Percentiles rank a stretch among this genome's conserved stretches.
phyloP scores from a whole-genome alignment of 2,797 vertebrate species.

The Onychomys torridus region DNA sequence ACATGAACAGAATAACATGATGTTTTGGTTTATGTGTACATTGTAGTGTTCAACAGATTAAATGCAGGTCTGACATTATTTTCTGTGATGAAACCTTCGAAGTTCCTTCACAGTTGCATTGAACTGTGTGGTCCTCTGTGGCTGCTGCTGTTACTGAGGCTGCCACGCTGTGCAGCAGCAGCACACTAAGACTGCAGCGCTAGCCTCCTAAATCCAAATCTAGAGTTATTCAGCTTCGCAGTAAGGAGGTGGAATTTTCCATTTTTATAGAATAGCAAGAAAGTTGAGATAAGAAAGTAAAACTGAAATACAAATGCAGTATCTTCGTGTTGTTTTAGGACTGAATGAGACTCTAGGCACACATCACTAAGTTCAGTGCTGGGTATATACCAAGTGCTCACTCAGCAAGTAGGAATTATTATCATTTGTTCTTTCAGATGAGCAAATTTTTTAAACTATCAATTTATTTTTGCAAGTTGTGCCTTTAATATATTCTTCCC shows the following conservation, averaged over 20 bases:
- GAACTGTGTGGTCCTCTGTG: not conserved
- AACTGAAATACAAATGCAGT: not conserved
- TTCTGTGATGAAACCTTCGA: not conserved
- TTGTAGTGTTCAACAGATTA: not conserved
- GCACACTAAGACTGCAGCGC: not conserved
- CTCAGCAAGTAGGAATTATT: not conserved
- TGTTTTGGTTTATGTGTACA: not conserved
- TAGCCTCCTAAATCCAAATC: not conserved
- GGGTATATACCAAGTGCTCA: not conserved
- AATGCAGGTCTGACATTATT: not conserved
- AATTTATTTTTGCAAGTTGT: constrained; percentile 21
- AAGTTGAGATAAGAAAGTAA: not conserved
- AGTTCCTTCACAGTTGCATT: not conserved
- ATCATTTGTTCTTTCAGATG: constrained; percentile 31
- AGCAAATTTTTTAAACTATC: not conserved
- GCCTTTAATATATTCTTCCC: constrained; percentile 10
- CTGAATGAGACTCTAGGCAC: not conserved
- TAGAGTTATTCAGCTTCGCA: constrained; percentile 9
- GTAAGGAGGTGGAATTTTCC: not conserved
- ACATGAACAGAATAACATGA: not conserved
- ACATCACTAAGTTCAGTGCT: not conserved
- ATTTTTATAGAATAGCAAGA: constrained; percentile 8
- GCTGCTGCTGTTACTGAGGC: not conserved
- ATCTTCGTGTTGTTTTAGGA: not conserved
- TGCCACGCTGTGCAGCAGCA: rapidly evolving